Evolutionary conservation across 2,113 vertebrate genomes (phyloP), one percentile per base, ranked within the genome.

Genomic region (Strix uralensis): DNA sequence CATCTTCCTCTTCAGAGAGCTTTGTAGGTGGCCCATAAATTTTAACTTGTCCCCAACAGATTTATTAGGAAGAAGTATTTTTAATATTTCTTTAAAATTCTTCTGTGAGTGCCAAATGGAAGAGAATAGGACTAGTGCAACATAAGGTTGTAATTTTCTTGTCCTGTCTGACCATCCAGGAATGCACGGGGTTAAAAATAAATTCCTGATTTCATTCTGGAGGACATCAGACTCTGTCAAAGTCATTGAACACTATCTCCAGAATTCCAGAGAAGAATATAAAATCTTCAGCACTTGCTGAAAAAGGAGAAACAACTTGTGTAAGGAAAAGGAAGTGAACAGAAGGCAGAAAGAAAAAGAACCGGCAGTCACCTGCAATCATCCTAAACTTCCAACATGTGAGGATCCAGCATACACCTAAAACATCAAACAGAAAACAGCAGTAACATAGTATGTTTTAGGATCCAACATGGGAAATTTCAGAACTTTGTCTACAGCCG

Each of bases 381-480:
- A 72, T 30, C 54, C 51, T 44, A 3, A 94, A 90, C 14, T 75
- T 55, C 38, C 36, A 27, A 2, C 6, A 51, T 7, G 15, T 34
- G 34, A 58, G n/a, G 51, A 72, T 27, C 30, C 65, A 88, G n/a
- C 13, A 71, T 1, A 47, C 4, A 18, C 18, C 21, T 36, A 51
- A 66, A 75, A 46, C 22, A 58, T 4, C 26, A 20, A 40, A 30
- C 5, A 32, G 16, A 30, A 34, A 84, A 15, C 42, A 55, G 4
- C n/a, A 79, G 4, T 0, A 78, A 27, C 0, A 0, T 1, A 12
- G 8, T 6, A 20, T 3, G 8, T 22, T 27, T 42, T 15, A 63
- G 49, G 29, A n/a, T 34, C 19, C 44, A 78, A 1, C 29, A 14
- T 0, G 7, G 58, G 11, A 71, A 15, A 71, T 11, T 30, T 46